phyloP scores from a whole-genome alignment of 2,113 vertebrate species.

The Ailurus styani region DNA sequence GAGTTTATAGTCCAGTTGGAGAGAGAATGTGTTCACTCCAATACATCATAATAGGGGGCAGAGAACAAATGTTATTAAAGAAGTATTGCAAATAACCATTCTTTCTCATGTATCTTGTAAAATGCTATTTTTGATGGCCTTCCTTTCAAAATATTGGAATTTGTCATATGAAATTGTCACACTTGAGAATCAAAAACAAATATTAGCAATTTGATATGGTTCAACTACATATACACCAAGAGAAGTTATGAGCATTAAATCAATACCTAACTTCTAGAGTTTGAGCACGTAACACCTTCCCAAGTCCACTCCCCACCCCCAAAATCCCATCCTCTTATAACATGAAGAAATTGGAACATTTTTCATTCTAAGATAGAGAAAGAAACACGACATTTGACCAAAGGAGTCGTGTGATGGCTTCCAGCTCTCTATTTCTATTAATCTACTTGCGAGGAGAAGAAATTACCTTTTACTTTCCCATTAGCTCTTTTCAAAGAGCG shows the following conservation, averaged over 20 bases:
- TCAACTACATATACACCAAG: not conserved
- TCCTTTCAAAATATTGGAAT: not conserved
- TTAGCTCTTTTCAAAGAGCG: not conserved
- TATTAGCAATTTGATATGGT: not conserved
- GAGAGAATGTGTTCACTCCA: not conserved
- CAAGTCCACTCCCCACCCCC: accelerated
- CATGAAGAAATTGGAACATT: not conserved
- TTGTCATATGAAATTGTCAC: not conserved
- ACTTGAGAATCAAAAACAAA: not conserved
- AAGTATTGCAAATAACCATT: not conserved
- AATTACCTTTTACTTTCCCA: not conserved
- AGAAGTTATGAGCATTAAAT: not conserved
- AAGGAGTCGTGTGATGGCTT: not conserved
- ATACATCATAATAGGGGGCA: not conserved
- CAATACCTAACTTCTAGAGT: not conserved
- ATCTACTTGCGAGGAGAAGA: not conserved
- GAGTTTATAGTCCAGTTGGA: accelerated
- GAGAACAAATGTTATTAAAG: not conserved
- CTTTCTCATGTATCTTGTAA: not conserved
- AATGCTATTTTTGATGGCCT: not conserved
- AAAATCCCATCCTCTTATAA: not conserved
- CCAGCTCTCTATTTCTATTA: not conserved
- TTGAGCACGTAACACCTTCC: not conserved
- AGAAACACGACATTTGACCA: not conserved
- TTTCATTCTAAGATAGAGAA: not conserved